A percentile compares a stretch with the other conserved stretches of the same genome.
These are phyloP conservation scores for Kryptolebias ocellatus DNA, from an alignment of 2,797 vertebrate genomes.

Conservation along the genomic window DNA sequence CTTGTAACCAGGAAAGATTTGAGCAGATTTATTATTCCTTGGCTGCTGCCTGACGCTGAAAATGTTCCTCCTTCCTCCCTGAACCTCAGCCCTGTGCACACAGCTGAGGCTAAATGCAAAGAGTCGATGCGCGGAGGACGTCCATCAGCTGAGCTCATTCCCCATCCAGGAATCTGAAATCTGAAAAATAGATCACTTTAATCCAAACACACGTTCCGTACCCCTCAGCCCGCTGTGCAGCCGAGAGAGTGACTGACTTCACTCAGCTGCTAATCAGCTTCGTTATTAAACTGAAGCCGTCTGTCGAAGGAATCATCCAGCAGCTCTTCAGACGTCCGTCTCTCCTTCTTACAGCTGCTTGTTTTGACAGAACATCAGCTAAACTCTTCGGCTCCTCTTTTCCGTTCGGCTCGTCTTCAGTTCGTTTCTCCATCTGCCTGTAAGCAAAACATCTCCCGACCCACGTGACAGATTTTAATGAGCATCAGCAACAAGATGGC, in stretches of 20 bases:
- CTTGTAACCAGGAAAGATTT: conserved; percentile 51
- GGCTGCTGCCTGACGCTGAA: conserved; percentile 34
- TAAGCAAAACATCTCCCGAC: too few relatives aligned
- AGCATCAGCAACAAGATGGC: too few relatives aligned
- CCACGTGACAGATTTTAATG: too few relatives aligned
- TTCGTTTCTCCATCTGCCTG: too few relatives aligned
- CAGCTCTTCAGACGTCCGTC: conserved; percentile 11
- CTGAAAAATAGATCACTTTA: conserved; percentile 23
- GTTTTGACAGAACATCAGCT: conserved; percentile 52
- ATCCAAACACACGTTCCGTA: conserved; percentile 20
- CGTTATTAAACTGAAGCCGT: background rate
- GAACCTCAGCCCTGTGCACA: conserved; percentile 9
- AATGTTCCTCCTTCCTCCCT: conserved; percentile 20
- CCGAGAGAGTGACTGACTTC: background rate
- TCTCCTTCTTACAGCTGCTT: conserved; percentile 48
- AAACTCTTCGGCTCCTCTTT: conserved; percentile 34
- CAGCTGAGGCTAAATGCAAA: conserved; percentile 11
- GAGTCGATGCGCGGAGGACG: conserved; percentile 3
- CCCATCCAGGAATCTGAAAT: conserved; percentile 40
- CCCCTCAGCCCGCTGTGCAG: conserved; percentile 5
- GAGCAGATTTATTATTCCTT: conserved; percentile 40
- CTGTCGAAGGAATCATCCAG: conserved; percentile 12
- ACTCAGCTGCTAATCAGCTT: background rate
- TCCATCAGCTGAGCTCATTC: conserved; percentile 22
- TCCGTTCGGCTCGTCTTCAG: conserved; percentile 15